Evolutionary conservation across 2,888 invertebrate species (phyloP), one percentile per base, ranked within the genome.

Genomic region (Trichacis sp.): DNA sequence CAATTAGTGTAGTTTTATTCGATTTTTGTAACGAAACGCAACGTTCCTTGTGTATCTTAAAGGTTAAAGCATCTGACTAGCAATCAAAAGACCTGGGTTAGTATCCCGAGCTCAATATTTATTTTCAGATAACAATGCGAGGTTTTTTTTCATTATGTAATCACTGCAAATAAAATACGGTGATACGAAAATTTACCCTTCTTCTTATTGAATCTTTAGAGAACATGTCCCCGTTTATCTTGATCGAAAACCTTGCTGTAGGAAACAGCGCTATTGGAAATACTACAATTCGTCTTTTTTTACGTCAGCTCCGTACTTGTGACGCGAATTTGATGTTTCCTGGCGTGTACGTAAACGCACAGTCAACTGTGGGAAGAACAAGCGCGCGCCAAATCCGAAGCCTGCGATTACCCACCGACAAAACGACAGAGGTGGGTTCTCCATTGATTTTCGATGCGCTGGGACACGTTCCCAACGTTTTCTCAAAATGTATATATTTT

Each of bases 401-500:
- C 38, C 18, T 24, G 42, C 49, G 64, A 65, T 64, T 64, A 66
- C 47, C 8, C 40, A 30, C 24, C 40, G 55, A 42, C 48, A 51
- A 48, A 55, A 60, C 36, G 67, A 67, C 60, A 65, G 50, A 51
- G 30, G 40, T 14, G 51, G 51, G 46, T 54, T 43, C 46, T 45
- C 53, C 70, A 73, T 73, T 73, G 70, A 73, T 71, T 71, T 71
- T 62, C 69, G 58, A 71, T 73, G 67, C 46, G 20, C 40, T 38
- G 9, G 42, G n/a, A 48, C 50, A 51, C 55, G 55, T 61, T 42
- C 30, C 51, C 33, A 42, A 54, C 46, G 55, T 12, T 72, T 73
- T 71, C 69, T 76, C 73, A 77, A 77, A 78, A 79, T 77, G 77
- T 75, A 75, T 74, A 68, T 77, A 74, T 76, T 74, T 73, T 68